Evolutionary conservation across 2,797 vertebrate genomes (phyloP), one percentile per base, ranked within the genome.

Genomic region (Cryptoprocta ferox): DNA sequence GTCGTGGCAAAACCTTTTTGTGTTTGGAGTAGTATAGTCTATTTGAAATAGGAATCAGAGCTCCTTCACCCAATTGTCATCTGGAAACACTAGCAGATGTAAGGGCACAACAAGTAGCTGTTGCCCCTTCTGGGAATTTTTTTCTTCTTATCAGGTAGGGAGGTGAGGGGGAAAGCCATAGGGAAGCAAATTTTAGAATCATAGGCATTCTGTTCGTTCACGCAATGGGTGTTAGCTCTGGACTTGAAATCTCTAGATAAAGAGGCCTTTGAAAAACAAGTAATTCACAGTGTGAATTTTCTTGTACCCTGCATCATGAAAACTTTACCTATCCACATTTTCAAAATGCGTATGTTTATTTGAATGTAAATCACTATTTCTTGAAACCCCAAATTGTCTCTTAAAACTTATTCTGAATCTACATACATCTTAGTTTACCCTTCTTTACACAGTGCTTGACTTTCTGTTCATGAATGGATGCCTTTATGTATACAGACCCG

Each of bases 191-290:
- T 61, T 78, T 87, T 90, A 83, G 80, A 89, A 70, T 70, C 66
- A 32, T 68, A 56, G 45, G 89, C 6, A 15, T 88, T 28, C 65
- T 94, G 0, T 88, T 97, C 94, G 63, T 95, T 96, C 68, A 68
- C 16, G 45, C 65, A 18, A 1, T 84, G 75, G n/a, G 53, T 94
- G 65, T 97, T 97, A 88, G 81, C 70, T 95, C 86, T 93, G 45
- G 82, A 63, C 70, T 95, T 92, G 66, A 97, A 96, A 87, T 97
- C 79, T 73, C 68, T 86, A 94, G 88, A 32, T 48, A 95, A 96
- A 95, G 82, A 93, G 82, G 50, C 56, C 91, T 97, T 97, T 91
- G 90, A 42, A 91, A 95, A 97, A 37, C 56, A 94, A 94, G 61
- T 66, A 92, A 63, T 65, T 94, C 76, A 53, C 81, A 39, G 87